phyloP scores from a whole-genome alignment of 2,888 invertebrate genomes.

The Drosophila longiperda region DNA sequence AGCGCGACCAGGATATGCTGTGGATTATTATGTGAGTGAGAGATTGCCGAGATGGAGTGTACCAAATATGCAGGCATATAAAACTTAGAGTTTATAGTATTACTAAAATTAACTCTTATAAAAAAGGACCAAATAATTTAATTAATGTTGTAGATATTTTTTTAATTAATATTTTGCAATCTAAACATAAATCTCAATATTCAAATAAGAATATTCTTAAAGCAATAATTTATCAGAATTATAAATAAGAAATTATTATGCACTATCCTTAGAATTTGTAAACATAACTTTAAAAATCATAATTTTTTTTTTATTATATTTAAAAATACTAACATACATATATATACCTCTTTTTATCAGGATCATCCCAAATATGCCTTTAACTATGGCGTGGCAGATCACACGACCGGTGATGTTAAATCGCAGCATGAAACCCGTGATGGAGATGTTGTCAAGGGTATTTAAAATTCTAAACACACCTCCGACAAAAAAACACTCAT shows the following conservation, averaged over 20 bases:
- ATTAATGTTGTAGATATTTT: neutral
- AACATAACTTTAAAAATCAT: neutral
- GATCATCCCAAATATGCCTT: slow-evolving; percentile 88
- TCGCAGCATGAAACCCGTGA: slow-evolving; percentile 88
- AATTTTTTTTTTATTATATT: neutral
- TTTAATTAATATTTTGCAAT: neutral
- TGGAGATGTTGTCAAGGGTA: slow-evolving; percentile 89
- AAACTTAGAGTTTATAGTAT: neutral
- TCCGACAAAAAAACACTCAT: no score
- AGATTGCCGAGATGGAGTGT: neutral
- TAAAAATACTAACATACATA: neutral
- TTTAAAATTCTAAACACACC: neutral
- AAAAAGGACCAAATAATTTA: neutral
- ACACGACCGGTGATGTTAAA: slow-evolving; percentile 86
- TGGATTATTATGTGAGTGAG: slow-evolving; percentile 88
- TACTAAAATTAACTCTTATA: neutral
- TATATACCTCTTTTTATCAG: slow-evolving; percentile 75
- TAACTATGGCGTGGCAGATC: slow-evolving; percentile 88
- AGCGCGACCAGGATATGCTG: slow-evolving; percentile 85
- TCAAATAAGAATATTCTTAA: neutral
- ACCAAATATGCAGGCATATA: neutral
- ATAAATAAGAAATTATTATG: neutral
- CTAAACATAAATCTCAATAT: neutral
- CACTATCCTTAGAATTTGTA: neutral
- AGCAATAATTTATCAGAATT: neutral